A percentile compares a stretch with the other conserved stretches of the same genome.
Conservation (phyloP, 2,113 vertebrate genomes). For the Fregata magnificens region DNA sequence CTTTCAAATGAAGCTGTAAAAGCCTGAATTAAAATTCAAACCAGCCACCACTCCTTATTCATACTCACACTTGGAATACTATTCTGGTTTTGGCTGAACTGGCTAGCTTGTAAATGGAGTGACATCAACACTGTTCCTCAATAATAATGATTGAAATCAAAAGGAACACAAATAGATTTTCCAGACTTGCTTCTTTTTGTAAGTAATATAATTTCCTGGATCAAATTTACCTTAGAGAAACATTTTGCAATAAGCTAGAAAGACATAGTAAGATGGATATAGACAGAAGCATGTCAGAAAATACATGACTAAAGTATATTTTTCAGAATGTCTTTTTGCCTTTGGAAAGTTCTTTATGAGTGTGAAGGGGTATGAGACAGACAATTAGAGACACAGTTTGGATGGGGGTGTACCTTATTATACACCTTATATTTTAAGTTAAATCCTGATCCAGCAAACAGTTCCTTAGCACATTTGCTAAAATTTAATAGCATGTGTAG, state of each 20-base stretch:
- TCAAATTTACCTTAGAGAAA: background rate
- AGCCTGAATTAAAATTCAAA: background rate
- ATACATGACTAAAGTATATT: background rate
- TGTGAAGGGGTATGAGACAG: rapidly evolving
- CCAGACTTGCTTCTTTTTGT: background rate
- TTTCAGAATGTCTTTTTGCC: background rate
- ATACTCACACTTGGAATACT: background rate
- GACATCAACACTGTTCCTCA: background rate
- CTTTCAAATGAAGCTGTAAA: background rate
- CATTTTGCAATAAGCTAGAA: background rate
- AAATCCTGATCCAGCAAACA: background rate
- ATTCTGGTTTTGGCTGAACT: background rate
- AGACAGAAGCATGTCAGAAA: background rate
- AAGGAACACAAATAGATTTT: background rate
- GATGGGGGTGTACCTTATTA: too few species aligned
- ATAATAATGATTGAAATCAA: background rate
- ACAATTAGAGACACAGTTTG: background rate
- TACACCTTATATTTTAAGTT: background rate
- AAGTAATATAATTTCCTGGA: background rate
- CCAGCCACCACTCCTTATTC: background rate
- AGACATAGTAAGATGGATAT: background rate
- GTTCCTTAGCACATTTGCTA: background rate
- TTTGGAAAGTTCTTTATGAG: background rate
- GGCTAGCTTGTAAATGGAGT: background rate
- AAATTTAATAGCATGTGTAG: background rate